phyloP scores from a whole-genome alignment of 2,113 vertebrate species.

The Lycaon pictus region DNA sequence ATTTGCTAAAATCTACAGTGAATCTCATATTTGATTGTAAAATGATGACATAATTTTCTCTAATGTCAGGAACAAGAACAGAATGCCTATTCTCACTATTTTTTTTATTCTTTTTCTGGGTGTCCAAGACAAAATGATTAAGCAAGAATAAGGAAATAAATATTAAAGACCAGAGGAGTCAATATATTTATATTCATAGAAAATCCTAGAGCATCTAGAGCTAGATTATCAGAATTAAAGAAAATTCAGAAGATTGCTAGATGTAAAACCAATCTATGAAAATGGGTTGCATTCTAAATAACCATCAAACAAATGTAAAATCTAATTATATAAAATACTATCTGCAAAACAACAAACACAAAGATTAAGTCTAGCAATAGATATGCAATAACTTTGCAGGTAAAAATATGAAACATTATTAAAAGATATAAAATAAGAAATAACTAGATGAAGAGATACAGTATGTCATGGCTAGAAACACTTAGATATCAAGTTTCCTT shows the following conservation, averaged over 20 bases:
- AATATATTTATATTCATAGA: neutral
- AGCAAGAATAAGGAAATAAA: neutral
- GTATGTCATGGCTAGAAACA: neutral
- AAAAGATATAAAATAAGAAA: neutral
- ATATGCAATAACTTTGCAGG: neutral
- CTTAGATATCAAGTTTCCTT: neutral
- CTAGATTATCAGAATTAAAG: neutral
- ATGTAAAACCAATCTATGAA: slow-evolving; percentile 30
- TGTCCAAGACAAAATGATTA: neutral
- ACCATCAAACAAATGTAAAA: neutral
- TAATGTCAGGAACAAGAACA: neutral
- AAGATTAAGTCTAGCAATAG: neutral
- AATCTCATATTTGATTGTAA: neutral
- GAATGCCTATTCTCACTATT: neutral
- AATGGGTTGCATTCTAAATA: neutral
- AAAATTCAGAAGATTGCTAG: neutral
- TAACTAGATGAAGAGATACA: neutral
- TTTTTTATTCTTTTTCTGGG: neutral
- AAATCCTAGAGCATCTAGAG: neutral
- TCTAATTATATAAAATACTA: neutral
- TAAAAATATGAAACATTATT: neutral
- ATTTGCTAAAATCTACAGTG: neutral
- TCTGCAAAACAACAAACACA: neutral
- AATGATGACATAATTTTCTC: neutral
- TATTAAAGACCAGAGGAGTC: neutral